Percentiles rank a stretch among this genome's conserved stretches.
These are phyloP conservation scores for Sphenopsis melanotis DNA, from an alignment of 2,797 vertebrate genomes.

Conservation along the genomic window DNA sequence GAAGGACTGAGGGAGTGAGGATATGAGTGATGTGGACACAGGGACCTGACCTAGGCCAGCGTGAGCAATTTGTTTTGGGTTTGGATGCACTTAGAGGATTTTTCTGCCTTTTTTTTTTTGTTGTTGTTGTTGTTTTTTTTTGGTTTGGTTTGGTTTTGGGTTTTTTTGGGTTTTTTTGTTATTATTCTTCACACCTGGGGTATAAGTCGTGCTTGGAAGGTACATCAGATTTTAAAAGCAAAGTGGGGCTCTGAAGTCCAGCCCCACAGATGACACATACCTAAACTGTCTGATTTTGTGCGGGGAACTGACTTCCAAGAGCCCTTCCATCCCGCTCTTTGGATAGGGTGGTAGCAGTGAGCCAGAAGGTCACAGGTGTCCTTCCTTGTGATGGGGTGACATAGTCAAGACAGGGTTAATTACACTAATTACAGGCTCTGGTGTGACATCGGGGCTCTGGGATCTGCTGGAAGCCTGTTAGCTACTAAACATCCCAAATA, in stretches of 20 bases:
- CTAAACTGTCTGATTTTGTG: background rate
- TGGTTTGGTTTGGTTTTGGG: too few species aligned
- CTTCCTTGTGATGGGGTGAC: background rate
- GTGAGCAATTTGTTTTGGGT: background rate
- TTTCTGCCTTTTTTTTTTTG: background rate
- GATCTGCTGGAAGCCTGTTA: background rate
- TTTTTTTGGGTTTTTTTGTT: background rate
- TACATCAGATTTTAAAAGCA: background rate
- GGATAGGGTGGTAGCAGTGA: background rate
- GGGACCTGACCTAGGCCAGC: background rate
- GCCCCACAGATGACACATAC: background rate
- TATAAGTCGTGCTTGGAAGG: background rate
- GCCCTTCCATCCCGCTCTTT: background rate
- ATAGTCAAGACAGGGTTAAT: background rate
- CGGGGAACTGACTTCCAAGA: background rate
- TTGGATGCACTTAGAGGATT: background rate
- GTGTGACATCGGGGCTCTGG: background rate
- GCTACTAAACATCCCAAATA: background rate
- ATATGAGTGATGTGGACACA: accelerated
- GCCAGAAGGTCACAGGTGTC: background rate
- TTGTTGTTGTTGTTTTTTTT: too few species aligned
- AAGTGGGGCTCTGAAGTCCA: background rate
- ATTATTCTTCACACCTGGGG: background rate
- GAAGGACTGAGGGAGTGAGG: background rate
- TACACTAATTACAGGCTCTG: background rate